phyloP scores from a whole-genome alignment of 2,113 vertebrate species.

The Vanacampus margaritifer region DNA sequence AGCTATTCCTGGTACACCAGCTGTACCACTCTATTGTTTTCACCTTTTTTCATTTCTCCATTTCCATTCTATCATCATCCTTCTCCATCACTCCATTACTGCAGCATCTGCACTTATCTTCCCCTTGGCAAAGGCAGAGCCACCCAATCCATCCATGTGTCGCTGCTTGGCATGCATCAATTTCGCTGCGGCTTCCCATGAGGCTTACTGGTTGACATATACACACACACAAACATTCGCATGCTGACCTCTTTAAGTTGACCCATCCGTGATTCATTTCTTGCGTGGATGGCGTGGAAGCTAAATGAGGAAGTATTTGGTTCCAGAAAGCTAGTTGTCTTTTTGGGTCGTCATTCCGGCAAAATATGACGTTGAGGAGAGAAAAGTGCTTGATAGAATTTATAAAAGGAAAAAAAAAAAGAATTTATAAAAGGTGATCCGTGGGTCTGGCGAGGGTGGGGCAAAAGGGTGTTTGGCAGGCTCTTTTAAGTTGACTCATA shows the following conservation, averaged over 20 bases:
- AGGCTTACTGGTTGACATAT: slow-evolving; percentile 31
- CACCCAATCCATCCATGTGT: slow-evolving; percentile 5
- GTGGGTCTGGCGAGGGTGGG: neutral
- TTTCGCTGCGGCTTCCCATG: slow-evolving; percentile 50
- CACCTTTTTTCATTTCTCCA: neutral
- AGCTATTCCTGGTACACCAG: neutral
- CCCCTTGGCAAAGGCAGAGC: slow-evolving; percentile 22
- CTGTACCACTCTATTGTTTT: slow-evolving; percentile 20
- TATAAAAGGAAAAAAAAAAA: neutral
- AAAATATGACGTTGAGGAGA: neutral
- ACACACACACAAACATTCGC: slow-evolving; percentile 8
- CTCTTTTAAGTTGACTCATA: slow-evolving; percentile 20
- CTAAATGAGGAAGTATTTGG: slow-evolving; percentile 27
- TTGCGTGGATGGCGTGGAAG: slow-evolving; percentile 24
- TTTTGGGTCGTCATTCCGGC: neutral
- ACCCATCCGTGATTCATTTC: slow-evolving; percentile 44
- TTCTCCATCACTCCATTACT: slow-evolving; percentile 47
- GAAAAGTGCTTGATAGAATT: neutral
- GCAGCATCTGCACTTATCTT: slow-evolving; percentile 48
- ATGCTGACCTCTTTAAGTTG: slow-evolving; percentile 24
- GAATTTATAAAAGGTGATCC: neutral
- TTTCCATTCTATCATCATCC: slow-evolving; percentile 16
- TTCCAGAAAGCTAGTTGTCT: neutral
- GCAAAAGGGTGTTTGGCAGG: slow-evolving; percentile 14
- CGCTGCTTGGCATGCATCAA: slow-evolving; percentile 48